Evolutionary conservation across 2,888 invertebrate genomes (phyloP).

Genomic region (Kryphioiulus occultus): DNA sequence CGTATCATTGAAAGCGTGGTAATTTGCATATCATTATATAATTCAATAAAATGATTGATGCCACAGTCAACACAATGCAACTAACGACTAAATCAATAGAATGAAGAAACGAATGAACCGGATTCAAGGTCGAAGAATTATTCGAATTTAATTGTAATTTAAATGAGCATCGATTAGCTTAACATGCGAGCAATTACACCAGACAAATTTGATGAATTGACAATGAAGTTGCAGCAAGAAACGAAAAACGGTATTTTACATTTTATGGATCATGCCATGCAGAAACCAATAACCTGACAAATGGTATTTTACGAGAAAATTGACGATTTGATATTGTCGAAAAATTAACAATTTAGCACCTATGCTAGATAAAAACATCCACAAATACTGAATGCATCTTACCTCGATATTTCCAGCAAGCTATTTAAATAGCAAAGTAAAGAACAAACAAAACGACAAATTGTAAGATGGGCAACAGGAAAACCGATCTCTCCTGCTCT

Average conservation of each 20-base stretch:
- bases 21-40: conserved; percentile 8
- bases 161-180: background rate
- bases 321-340: background rate
- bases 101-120: background rate
- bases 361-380: background rate
- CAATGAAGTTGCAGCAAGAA: background rate
- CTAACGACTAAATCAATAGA: background rate
- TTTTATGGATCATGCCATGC: background rate
- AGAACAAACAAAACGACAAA: background rate
- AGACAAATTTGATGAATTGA: background rate
- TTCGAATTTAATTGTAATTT: background rate
- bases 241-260: background rate
- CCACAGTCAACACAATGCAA: background rate
- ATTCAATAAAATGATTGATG: background rate
- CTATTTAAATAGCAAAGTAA: conserved; percentile 14
- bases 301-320: background rate
- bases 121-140: background rate
- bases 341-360: background rate
- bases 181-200: background rate
- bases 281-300: background rate
- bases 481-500: conserved; percentile 7
- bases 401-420: conserved; percentile 11
- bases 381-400: background rate
- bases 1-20: no score
- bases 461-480: background rate